Percentiles rank a stretch among this genome's conserved stretches.
These are phyloP conservation scores for Amazona vittata DNA, from an alignment of 2,113 vertebrate species.

Conservation along the genomic window DNA sequence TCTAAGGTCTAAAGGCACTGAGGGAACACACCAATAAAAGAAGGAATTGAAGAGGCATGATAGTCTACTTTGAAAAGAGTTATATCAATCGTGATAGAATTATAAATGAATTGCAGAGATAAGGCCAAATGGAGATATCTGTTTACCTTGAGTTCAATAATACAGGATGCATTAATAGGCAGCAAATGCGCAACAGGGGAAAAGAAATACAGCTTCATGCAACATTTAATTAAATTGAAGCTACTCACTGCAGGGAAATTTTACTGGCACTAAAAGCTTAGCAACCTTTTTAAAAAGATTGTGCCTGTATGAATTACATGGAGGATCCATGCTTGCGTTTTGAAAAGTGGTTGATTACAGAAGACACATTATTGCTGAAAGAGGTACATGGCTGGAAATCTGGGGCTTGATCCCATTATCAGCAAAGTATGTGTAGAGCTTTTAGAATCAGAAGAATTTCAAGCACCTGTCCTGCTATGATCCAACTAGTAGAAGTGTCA, in stretches of 20 bases:
- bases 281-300: neutral
- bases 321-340: neutral
- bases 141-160: neutral
- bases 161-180: neutral
- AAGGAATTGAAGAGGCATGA: neutral
- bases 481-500: neutral
- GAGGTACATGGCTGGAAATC: neutral
- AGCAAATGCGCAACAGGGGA: neutral
- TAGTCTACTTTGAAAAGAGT: neutral
- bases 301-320: neutral
- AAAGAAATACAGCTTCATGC: constrained; percentile 18
- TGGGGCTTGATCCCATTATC: neutral
- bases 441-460: neutral
- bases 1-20: neutral
- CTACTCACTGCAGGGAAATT: neutral
- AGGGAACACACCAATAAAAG: neutral
- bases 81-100: neutral
- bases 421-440: neutral
- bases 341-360: neutral
- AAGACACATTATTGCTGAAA: neutral
- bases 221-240: constrained; percentile 42
- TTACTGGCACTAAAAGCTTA: neutral
- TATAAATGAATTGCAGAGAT: neutral
- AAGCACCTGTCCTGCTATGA: neutral
- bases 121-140: neutral